Base-by-base conservation (phyloP, 1,140 invertebrate genomes). In the Geopemphigus sp. region DNA sequence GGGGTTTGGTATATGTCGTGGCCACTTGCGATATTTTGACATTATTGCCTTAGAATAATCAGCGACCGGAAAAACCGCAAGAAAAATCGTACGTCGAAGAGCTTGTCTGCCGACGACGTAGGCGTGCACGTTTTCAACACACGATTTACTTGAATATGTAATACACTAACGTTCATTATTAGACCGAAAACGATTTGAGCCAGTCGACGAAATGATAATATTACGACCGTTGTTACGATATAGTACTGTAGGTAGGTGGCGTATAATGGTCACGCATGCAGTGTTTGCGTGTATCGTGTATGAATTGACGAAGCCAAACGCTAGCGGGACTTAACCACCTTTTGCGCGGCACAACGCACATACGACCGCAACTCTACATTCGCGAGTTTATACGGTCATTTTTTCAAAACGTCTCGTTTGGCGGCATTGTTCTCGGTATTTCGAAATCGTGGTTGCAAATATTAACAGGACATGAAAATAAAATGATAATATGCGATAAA, bases 1-100 rank as follows among this genome's bases (percentile, higher is more conserved):
- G n/a, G n/a, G n/a, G n/a, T n/a, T 39, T 39, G 3, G 8, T 39
- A 39, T 39, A 8, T 39, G 32, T 39, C n/a, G 32, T 39, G 32
- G 29, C 17, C 2, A 32, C 17, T 12, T 8, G 59, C 59, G 32
- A 39, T 39, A 39, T 39, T 39, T 39, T 8, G 8, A 39, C 32
- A 8, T 39, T 39, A 50, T 12, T 50, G 14, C 47, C 47, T 8
- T 50, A 50, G 8, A 50, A 50, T 54, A 17, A 17, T 17, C 15
- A 39, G 10, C 4, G 32, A 66, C 63, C 19, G 63, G 63, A 66
- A 66, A 39, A 26, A 66, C 63, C 63, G 19, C 63, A 66, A 63
- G 6, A 15, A 61, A 10, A 10, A 63, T n/a, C 47, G 14, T 19
- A 19, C 53, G 19, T 54, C 15, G 53, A 5, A 54, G 32, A 39